These are phyloP conservation scores for Platycheirus albimanus DNA, from an alignment of 2,888 invertebrate genomes.

Conservation along the genomic window DNA sequence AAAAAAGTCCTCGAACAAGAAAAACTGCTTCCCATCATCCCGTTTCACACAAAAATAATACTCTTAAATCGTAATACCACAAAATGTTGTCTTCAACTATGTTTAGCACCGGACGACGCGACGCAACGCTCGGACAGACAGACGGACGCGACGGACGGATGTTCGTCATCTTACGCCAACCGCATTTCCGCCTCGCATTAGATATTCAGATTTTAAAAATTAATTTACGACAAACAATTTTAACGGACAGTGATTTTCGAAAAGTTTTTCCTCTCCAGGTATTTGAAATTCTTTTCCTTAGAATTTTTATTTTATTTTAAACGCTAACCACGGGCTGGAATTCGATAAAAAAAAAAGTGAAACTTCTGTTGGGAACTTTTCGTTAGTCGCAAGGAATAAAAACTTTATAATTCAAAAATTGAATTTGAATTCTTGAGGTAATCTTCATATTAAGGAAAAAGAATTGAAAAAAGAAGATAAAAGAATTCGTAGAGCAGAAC, in stretches of 20 bases:
- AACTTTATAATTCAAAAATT: slow-evolving; percentile 71
- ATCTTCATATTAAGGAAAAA: slow-evolving; percentile 65
- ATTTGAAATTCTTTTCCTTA: slow-evolving; percentile 57
- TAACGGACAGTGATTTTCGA: slow-evolving; percentile 77
- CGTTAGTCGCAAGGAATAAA: slow-evolving; percentile 48
- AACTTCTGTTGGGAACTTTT: slow-evolving; percentile 41
- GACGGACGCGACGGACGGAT: no score
- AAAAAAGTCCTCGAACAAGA: slow-evolving; percentile 4
- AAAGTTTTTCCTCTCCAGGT: slow-evolving; percentile 65
- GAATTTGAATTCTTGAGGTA: slow-evolving; percentile 68
- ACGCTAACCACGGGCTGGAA: slow-evolving; percentile 20
- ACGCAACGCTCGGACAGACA: no score
- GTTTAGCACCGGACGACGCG: slow-evolving; percentile 36
- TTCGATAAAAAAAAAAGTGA: slow-evolving; percentile 27
- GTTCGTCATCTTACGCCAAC: slow-evolving; percentile 58
- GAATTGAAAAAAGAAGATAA: slow-evolving; percentile 31
- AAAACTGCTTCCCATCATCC: slow-evolving; percentile 30
- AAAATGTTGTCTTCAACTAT: slow-evolving; percentile 40
- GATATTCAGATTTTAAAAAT: slow-evolving; percentile 75
- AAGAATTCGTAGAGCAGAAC: slow-evolving; percentile 9
- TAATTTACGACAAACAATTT: slow-evolving; percentile 79
- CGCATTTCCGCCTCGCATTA: slow-evolving; percentile 63
- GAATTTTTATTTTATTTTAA: slow-evolving; percentile 8
- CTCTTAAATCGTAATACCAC: no score
- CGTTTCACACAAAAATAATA: slow-evolving; percentile 31